Evolutionary conservation across 2,888 invertebrate genomes (phyloP).

Genomic region (Apamea anceps): DNA sequence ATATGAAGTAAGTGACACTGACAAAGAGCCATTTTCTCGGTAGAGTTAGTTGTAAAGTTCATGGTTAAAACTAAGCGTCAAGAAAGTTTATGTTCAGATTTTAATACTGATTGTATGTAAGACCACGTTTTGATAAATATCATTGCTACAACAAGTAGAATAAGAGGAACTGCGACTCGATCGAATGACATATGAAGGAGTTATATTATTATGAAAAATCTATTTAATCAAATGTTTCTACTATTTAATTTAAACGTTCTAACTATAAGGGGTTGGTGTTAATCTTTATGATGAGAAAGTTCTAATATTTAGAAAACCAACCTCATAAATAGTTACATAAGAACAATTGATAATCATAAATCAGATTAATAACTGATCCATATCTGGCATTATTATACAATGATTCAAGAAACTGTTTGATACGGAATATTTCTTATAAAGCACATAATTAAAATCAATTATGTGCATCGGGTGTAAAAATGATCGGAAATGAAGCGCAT

Average conservation of each 20-base stretch:
- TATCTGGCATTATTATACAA: constrained; percentile 10
- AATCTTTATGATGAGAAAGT: not conserved
- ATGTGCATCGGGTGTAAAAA: constrained; percentile 53
- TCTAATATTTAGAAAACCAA: not conserved
- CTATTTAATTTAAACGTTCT: not conserved
- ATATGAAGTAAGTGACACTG: constrained; percentile 36
- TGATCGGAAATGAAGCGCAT: constrained; percentile 67
- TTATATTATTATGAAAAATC: not conserved
- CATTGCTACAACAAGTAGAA: not conserved
- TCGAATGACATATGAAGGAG: not conserved
- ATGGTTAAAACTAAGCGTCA: constrained; percentile 40
- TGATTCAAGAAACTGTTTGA: constrained; percentile 11
- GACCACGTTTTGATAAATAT: not conserved
- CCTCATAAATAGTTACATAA: not conserved
- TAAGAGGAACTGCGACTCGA: not conserved
- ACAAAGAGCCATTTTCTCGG: constrained; percentile 31
- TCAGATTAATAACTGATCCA: constrained; percentile 4
- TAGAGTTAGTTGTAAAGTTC: constrained; percentile 43
- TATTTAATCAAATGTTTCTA: not conserved
- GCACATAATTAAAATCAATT: constrained; percentile 26
- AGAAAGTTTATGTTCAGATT: constrained; percentile 35
- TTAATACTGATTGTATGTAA: not conserved
- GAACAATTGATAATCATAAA: not conserved
- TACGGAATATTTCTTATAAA: constrained; percentile 37
- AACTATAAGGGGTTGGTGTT: too few species aligned